Percentiles rank a stretch among this genome's conserved stretches.
These are phyloP conservation scores for Xenopus petersii DNA, from an alignment of 2,797 vertebrate species.

Conservation along the genomic window DNA sequence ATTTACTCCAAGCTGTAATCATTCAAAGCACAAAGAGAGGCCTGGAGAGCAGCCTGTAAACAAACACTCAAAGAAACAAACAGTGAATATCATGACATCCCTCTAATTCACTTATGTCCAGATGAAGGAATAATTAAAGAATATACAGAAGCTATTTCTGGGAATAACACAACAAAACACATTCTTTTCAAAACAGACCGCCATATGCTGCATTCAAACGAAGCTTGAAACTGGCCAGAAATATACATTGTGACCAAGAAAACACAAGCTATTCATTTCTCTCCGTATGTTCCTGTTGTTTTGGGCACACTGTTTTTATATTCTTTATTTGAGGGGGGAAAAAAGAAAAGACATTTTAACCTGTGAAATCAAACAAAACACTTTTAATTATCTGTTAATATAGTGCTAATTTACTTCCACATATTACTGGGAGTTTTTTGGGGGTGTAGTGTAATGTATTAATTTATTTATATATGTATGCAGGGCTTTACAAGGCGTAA, in stretches of 20 bases:
- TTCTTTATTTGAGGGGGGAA: conserved; percentile 15
- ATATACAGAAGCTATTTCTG: conserved; percentile 25
- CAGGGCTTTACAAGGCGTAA: too few relatives aligned
- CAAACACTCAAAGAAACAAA: conserved; percentile 9
- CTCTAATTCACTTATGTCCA: conserved; percentile 25
- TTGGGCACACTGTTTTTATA: conserved; percentile 22
- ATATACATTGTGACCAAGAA: conserved; percentile 32
- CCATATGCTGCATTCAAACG: conserved; percentile 30
- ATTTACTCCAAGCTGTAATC: not conserved
- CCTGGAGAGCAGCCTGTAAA: conserved; percentile 9
- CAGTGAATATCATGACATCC: conserved; percentile 7
- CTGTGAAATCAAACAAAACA: not conserved
- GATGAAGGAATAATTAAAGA: conserved; percentile 21
- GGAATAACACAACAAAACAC: conserved; percentile 11
- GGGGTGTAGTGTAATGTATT: too few relatives aligned
- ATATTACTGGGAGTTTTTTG: too few relatives aligned
- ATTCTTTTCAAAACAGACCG: conserved; percentile 23
- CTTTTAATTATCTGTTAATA: not conserved
- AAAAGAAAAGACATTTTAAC: conserved; percentile 2
- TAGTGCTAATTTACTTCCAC: too few relatives aligned
- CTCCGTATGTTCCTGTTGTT: conserved; percentile 23
- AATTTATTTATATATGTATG: too few relatives aligned
- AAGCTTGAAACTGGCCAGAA: conserved; percentile 9
- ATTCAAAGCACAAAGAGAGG: not conserved
- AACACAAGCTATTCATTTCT: conserved; percentile 20